Base-by-base conservation (phyloP, 1,140 invertebrate genomes). In the Agrilus planipennis region DNA sequence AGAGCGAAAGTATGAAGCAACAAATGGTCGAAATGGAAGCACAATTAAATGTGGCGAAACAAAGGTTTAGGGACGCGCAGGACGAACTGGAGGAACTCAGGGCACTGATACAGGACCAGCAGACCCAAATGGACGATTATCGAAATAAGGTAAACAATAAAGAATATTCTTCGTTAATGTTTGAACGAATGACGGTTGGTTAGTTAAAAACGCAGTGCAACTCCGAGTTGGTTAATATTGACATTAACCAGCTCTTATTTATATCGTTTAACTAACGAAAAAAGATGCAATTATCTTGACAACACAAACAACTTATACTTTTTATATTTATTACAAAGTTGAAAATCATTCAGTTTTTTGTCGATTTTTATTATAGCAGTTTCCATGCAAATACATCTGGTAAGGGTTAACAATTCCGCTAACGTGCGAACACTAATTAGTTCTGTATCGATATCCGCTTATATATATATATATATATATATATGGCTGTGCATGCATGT, bases 121-220 rank as follows among this genome's bases (percentile, higher is more conserved):
- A 76, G 5, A 60, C 65, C 11, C 80, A 84, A 58, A 49, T 82
- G 3, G 79, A 82, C 39, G 79, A 82, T 44, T 84, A 84, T 51
- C 69, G 79, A 40, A 76, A 78, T 41, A 84, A 83, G 61, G 77
- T 74, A 39, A 39, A 12, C 10, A 29, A n/a, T 25, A n/a, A n/a
- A n/a, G n/a, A n/a, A n/a, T n/a, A n/a, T n/a, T n/a, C 14, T n/a
- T n/a, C n/a, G n/a, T n/a, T n/a, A n/a, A n/a, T n/a, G n/a, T n/a
- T n/a, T n/a, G n/a, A n/a, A n/a, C n/a, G n/a, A n/a, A n/a, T n/a
- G n/a, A n/a, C n/a, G n/a, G n/a, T n/a, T n/a, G n/a, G n/a, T n/a
- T n/a, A n/a, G n/a, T n/a, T n/a, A n/a, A n/a, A n/a, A n/a, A n/a
- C n/a, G n/a, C n/a, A n/a, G n/a, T n/a, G n/a, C n/a, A n/a, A n/a